Evolutionary conservation across 2,888 invertebrate genomes (phyloP), one percentile per base, ranked within the genome.

Genomic region (Habrosyne pyritoides): DNA sequence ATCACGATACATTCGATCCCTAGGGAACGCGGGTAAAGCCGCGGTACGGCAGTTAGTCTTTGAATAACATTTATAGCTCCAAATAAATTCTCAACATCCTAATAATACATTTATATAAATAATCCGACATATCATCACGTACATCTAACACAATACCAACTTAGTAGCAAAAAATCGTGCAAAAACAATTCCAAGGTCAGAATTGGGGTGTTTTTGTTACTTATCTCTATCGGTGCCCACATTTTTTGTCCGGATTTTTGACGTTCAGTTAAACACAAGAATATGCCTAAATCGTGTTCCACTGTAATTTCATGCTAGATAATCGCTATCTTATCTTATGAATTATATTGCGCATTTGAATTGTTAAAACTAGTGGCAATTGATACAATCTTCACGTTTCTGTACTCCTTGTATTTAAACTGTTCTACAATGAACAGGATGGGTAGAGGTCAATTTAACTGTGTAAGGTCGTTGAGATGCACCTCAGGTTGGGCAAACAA

Each of bases 401-500:
- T 33, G n/a, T 51, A n/a, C 48, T 10, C 36, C 30, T 50, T 0
- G 12, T 33, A 51, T 58, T 47, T 58, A 57, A 66, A 66, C 59
- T 53, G 33, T 52, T 51, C 52, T 14, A 53, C 57, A 33, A 59
- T 54, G 55, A 64, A 61, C 61, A 65, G 59, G 62, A 67, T 67
- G 57, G 52, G 59, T 54, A 57, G 52, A 68, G 62, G 66, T 67
- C 65, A 52, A 62, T 62, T 71, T 61, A 69, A 68, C 69, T 63
- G 64, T 66, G 61, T 61, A 63, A 70, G 71, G 67, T 71, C 63
- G 75, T 87, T 87, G 68, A 63, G 64, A 87, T 87, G 81, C 86
- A 73, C 54, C 75, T 81, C 87, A 81, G 77, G 84, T 79, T 69
- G 67, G 61, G 66, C 68, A 77, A 77, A 82, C 84, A 85, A 75